Conservation (phyloP, 2,888 invertebrate genomes). For the Lasioglossum pauxillum region DNA sequence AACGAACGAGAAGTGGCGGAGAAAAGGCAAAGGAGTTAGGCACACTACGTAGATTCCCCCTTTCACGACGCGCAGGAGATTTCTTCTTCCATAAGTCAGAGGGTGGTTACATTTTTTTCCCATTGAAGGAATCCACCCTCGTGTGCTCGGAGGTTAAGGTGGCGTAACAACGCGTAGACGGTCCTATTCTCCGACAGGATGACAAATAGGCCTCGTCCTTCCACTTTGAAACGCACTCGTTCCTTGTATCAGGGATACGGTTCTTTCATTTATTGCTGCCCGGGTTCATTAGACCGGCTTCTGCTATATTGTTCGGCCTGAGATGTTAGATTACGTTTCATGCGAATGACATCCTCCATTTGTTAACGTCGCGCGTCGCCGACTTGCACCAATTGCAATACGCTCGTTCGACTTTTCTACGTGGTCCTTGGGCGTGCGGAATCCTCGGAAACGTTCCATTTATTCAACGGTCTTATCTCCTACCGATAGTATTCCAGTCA, state of each 20-base stretch:
- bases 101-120: slow-evolving; percentile 57
- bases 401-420: not conserved
- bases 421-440: not conserved
- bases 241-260: slow-evolving; percentile 12
- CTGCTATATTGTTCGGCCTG: not conserved
- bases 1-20: slow-evolving; percentile 25
- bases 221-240: slow-evolving; percentile 42
- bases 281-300: not conserved
- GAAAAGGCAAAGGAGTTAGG: not conserved
- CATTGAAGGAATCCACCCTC: slow-evolving; percentile 61
- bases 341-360: not conserved
- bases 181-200: slow-evolving; percentile 65
- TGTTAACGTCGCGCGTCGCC: not conserved
- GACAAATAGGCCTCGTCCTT: slow-evolving; percentile 67
- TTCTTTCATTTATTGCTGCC: slow-evolving; percentile 42
- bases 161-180: slow-evolving; percentile 44
- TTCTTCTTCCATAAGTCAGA: slow-evolving; percentile 52
- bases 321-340: not conserved
- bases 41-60: slow-evolving; percentile 23
- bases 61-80: slow-evolving; percentile 42
- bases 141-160: slow-evolving; percentile 44
- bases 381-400: not conserved
- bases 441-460: no score
- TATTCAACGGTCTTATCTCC: no score
- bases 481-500: no score